Evolutionary conservation across 1,140 invertebrate species (phyloP).

Genomic region (Caenorhabditis brenneri): DNA sequence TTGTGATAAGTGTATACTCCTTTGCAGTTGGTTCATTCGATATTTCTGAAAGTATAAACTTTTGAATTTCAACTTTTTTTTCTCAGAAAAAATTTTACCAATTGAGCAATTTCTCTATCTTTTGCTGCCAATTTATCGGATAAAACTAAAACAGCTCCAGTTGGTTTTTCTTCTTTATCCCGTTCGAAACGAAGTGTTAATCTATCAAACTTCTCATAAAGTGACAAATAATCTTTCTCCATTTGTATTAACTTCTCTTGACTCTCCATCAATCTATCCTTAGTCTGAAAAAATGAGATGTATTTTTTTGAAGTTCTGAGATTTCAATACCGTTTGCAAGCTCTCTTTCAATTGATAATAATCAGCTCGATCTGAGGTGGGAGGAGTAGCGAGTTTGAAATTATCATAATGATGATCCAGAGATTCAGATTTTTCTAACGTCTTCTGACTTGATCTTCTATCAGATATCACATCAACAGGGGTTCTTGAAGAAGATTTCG

Average conservation of each 20-base stretch:
- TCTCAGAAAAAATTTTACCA: not conserved
- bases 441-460: not conserved
- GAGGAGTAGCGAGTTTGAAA: not conserved
- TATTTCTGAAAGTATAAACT: not conserved
- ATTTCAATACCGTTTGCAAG: not conserved
- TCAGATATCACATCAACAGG: not conserved
- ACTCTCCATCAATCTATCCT: not conserved
- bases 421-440: not conserved
- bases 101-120: slow-evolving; percentile 40
- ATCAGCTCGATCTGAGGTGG: not conserved
- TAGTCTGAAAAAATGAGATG: not conserved
- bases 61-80: not conserved
- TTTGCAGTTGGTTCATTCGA: not conserved
- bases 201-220: not conserved
- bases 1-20: not conserved
- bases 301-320: too few species aligned
- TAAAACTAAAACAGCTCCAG: slow-evolving; percentile 25
- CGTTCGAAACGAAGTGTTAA: not conserved
- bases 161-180: slow-evolving; percentile 1
- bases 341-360: slow-evolving; percentile 18
- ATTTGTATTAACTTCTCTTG: not conserved
- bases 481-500: not conserved
- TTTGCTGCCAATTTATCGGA: slow-evolving; percentile 29
- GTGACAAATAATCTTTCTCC: not conserved
- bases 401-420: not conserved